A percentile compares a stretch with the other conserved stretches of the same genome.
These are phyloP conservation scores for Parascotia fuliginaria DNA, from an alignment of 2,888 invertebrate genomes.

Conservation along the genomic window DNA sequence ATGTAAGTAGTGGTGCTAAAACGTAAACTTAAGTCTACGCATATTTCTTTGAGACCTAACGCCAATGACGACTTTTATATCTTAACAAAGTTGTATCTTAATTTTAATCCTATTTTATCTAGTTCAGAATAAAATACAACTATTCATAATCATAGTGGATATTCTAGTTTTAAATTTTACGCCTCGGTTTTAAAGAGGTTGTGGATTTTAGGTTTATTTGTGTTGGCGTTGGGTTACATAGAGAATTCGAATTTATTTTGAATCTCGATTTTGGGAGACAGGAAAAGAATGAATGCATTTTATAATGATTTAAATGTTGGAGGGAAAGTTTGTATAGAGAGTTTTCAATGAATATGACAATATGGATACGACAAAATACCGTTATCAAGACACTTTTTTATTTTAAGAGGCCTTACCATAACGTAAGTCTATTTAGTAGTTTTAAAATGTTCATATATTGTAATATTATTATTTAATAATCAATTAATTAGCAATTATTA, in stretches of 20 bases:
- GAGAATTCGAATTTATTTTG: slow-evolving; percentile 24
- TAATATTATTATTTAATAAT: slow-evolving; percentile 69
- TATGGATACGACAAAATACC: not conserved
- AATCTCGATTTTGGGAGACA: slow-evolving; percentile 23
- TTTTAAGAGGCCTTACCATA: slow-evolving; percentile 67
- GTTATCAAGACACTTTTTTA: not conserved
- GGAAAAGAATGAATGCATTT: not conserved
- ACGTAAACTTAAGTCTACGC: slow-evolving; percentile 27
- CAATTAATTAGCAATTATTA: slow-evolving; percentile 57
- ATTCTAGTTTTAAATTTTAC: slow-evolving; percentile 4
- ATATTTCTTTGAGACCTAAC: not conserved
- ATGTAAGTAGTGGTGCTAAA: slow-evolving; percentile 55
- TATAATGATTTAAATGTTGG: not conserved
- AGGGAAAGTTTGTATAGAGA: too few species aligned
- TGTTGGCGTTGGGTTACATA: slow-evolving; percentile 19
- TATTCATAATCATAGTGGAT: slow-evolving; percentile 1
- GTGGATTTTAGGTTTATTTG: slow-evolving; percentile 5
- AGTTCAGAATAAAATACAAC: slow-evolving; percentile 16
- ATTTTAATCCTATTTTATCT: slow-evolving; percentile 17
- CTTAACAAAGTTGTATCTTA: slow-evolving; percentile 4
- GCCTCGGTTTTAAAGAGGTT: slow-evolving; percentile 1
- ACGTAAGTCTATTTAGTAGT: slow-evolving; percentile 56
- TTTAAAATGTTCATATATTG: slow-evolving; percentile 54
- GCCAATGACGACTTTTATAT: not conserved
- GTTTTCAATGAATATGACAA: too few species aligned